Evolutionary conservation across 2,113 vertebrate species (phyloP), one percentile per base, ranked within the genome.

Genomic region (pig (Sus scrofa)): DNA sequence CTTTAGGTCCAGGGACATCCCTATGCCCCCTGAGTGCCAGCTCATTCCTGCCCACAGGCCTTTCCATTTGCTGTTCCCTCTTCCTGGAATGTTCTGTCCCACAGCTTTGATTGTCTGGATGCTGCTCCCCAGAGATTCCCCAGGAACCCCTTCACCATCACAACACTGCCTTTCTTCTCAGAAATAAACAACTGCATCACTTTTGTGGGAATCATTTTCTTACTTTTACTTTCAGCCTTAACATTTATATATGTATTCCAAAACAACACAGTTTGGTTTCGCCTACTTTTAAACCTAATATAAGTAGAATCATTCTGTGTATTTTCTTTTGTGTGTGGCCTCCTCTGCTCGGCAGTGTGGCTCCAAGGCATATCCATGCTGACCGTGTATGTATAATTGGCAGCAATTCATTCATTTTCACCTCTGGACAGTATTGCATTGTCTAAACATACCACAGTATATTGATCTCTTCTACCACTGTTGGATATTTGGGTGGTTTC

Each of bases 221-320:
- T 95, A 24, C 32, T 79, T 95, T 93, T 91, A 65, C 27, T 89
- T 56, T 71, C 26, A n/a, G 18, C 9, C 32, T 91, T 84, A 44
- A 50, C 27, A 32, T 81, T 83, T 95, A 27, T 54, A 26, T 34
- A 37, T 3, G 6, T 58, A 62, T 71, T 65, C 27, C 32, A 84
- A 62, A 84, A 84, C 56, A 85, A 26, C 18, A 32, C n/a, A 56
- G 37, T n/a, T 34, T 44, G 27, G 71, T 54, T 68, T 82, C 50
- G 7, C 7, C 18, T 75, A 3, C 74, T 54, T 93, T 67, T 34
- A 70, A 88, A 58, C 20, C 26, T 16, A 52, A 9, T 50, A 2
- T 50, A 52, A 79, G 0, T 73, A 65, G 52, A 84, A 62, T 83
- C 30, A 50, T 95, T 39, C 26, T 5, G 0, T 32, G 10, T 0